Percentiles rank a stretch among this genome's conserved stretches.
Conservation (phyloP, 2,888 invertebrate species). For the Rotaria macrura region DNA sequence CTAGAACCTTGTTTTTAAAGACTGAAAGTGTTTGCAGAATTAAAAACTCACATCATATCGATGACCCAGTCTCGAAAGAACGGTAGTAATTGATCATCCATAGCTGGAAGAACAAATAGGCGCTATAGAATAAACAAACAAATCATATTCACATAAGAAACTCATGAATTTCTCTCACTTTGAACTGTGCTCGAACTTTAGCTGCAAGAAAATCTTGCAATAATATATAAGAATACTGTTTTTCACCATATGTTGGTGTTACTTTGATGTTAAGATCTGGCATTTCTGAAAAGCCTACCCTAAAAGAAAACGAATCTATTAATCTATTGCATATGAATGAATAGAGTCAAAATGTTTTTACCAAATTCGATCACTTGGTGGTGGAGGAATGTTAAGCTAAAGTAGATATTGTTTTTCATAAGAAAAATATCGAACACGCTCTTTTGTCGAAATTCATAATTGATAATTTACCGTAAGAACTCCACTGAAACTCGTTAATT, state of each 20-base stretch:
- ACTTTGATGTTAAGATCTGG: neutral
- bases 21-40: no score
- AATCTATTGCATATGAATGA: no score
- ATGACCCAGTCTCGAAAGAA: constrained; percentile 7
- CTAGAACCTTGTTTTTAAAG: no score
- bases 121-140: neutral
- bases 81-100: constrained; percentile 17
- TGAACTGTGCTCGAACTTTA: neutral
- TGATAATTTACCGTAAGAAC: neutral
- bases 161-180: neutral
- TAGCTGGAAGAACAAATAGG: neutral
- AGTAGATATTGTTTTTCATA: neutral
- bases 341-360: neutral
- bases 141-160: no score
- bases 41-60: neutral
- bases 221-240: neutral
- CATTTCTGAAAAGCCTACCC: neutral
- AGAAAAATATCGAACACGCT: neutral
- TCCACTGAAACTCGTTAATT: neutral
- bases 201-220: neutral
- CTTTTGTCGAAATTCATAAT: neutral
- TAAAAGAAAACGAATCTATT: no score
- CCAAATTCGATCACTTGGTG: constrained; percentile 19
- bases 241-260: neutral
- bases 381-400: constrained; percentile 13